Percentiles rank a stretch among this genome's conserved stretches.
Evolutionary conservation across 23 tunicate species (phyloP).

Genomic region (Clavelina lepadiformis): DNA sequence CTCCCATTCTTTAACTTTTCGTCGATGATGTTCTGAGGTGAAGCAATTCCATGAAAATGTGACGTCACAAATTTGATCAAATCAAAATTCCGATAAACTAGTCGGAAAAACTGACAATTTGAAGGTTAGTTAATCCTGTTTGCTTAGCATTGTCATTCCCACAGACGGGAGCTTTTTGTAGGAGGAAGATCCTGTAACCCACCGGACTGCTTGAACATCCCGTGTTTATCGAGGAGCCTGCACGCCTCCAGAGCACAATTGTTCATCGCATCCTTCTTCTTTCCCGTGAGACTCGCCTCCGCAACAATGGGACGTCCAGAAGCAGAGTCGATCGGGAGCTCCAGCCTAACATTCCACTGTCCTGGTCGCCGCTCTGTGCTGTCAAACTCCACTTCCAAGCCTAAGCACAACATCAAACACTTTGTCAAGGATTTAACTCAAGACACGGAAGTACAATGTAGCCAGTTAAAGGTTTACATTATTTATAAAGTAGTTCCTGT

Average conservation of each 20-base stretch:
- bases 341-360: constrained; percentile 69
- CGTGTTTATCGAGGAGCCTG: constrained; percentile 73
- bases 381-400: constrained; percentile 75
- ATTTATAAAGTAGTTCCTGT: too few species aligned
- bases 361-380: constrained; percentile 91
- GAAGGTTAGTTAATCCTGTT: too few species aligned
- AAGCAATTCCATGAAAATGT: neutral
- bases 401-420: constrained; percentile 18
- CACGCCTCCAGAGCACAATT: constrained; percentile 95
- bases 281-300: constrained; percentile 78
- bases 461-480: too few species aligned
- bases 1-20: constrained; percentile 74
- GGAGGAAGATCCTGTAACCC: too few species aligned
- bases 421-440: too few species aligned
- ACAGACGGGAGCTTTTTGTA: too few species aligned
- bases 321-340: constrained; percentile 53
- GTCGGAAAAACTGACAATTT: too few species aligned
- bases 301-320: constrained; percentile 71
- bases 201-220: constrained; percentile 83
- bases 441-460: too few species aligned
- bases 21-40: constrained; percentile 45
- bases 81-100: too few species aligned
- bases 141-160: too few species aligned
- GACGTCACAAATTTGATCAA: neutral
- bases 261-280: constrained; percentile 48